These are phyloP conservation scores for Pholis gunnellus DNA, from an alignment of 2,113 vertebrate species.

Conservation along the genomic window DNA sequence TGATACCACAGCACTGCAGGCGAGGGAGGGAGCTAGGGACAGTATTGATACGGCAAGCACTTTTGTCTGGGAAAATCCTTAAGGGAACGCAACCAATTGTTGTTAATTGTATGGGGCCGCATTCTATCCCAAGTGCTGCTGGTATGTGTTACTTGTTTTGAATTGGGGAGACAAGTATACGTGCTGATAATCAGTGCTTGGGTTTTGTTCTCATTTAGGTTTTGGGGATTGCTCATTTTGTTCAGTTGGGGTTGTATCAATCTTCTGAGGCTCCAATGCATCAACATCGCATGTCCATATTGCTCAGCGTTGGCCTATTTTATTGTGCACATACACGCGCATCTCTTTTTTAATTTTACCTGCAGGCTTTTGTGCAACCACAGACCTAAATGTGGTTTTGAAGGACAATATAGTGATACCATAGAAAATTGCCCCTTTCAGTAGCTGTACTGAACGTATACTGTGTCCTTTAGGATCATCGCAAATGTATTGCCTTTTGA, in stretches of 20 bases:
- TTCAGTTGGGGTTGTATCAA: constrained; percentile 12
- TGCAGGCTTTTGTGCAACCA: constrained; percentile 21
- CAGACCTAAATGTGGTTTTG: constrained; percentile 16
- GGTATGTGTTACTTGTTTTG: constrained; percentile 76
- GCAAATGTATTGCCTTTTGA: background rate
- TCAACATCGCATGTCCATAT: constrained; percentile 9
- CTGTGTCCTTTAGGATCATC: background rate
- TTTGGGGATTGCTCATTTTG: constrained; percentile 32
- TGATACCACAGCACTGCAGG: constrained; percentile 85
- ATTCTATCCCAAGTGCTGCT: constrained; percentile 67
- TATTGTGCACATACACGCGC: constrained; percentile 28
- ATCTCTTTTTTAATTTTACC: constrained; percentile 21
- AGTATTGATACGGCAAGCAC: constrained; percentile 80
- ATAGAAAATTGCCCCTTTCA: constrained; percentile 25
- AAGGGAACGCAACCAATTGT: constrained; percentile 81
- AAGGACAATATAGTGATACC: constrained; percentile 29
- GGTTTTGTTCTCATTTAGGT: constrained; percentile 59
- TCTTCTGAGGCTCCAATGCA: constrained; percentile 34
- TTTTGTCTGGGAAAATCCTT: constrained; percentile 84
- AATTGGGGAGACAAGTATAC: constrained; percentile 69
- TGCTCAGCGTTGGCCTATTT: constrained; percentile 8
- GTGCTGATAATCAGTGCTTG: constrained; percentile 51
- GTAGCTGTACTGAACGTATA: background rate
- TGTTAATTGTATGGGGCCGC: constrained; percentile 75
- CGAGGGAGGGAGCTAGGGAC: constrained; percentile 81